phyloP scores from a whole-genome alignment of 2,797 vertebrate species.

The Eleutherodactylus coqui region DNA sequence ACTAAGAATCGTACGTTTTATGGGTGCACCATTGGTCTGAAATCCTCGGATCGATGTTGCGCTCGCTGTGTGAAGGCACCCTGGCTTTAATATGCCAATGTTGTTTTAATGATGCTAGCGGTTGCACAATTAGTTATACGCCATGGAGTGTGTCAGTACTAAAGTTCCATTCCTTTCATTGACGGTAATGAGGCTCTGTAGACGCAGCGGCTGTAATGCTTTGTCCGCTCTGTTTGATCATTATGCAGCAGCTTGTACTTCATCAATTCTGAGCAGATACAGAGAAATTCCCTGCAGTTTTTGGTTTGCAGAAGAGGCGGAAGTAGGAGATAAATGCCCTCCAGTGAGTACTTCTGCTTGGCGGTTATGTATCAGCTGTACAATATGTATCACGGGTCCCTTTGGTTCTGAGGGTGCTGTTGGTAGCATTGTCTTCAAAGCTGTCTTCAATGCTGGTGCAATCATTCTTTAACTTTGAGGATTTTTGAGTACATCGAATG shows the following conservation, averaged over 20 bases:
- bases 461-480: not conserved
- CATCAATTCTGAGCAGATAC: conserved; percentile 8
- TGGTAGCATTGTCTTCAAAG: conserved; percentile 1
- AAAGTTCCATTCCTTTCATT: no score
- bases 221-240: not conserved
- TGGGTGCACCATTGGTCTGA: no score
- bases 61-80: no score
- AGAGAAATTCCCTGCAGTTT: conserved; percentile 21
- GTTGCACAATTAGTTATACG: no score
- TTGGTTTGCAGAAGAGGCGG: not conserved
- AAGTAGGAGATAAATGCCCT: conserved; percentile 4
- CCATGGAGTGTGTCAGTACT: no score
- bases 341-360: not conserved
- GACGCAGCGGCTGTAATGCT: no score
- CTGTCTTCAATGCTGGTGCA: not conserved
- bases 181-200: not conserved
- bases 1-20: no score
- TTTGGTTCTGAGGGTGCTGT: conserved; percentile 31
- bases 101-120: no score
- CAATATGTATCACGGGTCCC: conserved; percentile 14
- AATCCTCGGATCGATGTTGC: no score
- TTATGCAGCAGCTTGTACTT: conserved; percentile 16
- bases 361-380: not conserved
- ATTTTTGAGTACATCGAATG: not conserved
- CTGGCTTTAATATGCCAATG: no score